Percentiles rank a stretch among this genome's conserved stretches.
Evolutionary conservation across 1,140 invertebrate species (phyloP).

Genomic region (Macrobrachium rosenbergii): DNA sequence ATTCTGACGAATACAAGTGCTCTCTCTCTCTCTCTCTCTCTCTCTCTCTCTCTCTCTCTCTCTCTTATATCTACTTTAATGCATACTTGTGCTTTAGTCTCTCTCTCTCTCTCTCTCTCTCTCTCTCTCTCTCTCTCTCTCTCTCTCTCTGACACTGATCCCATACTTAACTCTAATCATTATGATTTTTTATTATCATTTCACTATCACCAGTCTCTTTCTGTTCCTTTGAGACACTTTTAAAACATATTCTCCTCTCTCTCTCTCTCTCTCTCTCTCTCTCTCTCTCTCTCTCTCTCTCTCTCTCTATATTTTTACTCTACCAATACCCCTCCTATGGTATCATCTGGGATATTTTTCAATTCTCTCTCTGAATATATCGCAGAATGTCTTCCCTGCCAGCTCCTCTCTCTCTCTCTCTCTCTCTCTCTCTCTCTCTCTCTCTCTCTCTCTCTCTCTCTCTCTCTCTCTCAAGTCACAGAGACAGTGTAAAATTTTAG

Average conservation of each 20-base stretch:
- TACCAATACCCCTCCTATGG: no score
- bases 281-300: neutral
- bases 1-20: no score
- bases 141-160: neutral
- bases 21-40: neutral
- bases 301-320: no score
- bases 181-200: neutral
- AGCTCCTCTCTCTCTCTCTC: no score
- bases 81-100: neutral
- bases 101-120: neutral
- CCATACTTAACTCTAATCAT: neutral
- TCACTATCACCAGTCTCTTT: no score
- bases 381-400: no score
- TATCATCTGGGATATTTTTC: no score
- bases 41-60: neutral
- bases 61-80: neutral
- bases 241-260: neutral
- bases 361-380: no score
- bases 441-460: neutral
- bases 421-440: no score
- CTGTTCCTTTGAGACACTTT: neutral
- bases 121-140: neutral
- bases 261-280: conserved; percentile 6
- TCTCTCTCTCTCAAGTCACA: no score
- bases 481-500: no score